phyloP scores from a whole-genome alignment of 2,113 vertebrate species.

The Cynocephalus volans region DNA sequence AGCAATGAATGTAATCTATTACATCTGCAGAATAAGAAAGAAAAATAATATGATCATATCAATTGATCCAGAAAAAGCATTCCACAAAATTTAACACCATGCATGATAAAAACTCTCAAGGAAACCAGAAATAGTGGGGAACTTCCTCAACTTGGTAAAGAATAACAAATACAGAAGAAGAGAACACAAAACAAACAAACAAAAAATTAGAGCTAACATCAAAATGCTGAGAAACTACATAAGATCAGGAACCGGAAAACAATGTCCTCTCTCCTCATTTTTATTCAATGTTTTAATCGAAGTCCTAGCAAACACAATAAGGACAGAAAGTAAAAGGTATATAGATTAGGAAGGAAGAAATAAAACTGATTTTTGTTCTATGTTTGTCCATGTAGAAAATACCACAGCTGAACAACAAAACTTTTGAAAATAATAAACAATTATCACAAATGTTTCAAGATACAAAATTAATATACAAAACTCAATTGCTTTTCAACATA shows the following conservation, averaged over 20 bases:
- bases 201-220: not conserved
- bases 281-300: too few relatives aligned
- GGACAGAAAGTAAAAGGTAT: not conserved
- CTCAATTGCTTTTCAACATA: not conserved
- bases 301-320: not conserved
- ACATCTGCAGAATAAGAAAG: not conserved
- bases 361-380: not conserved
- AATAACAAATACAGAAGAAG: not conserved
- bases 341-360: not conserved
- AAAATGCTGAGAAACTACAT: not conserved
- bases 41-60: not conserved
- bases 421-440: not conserved
- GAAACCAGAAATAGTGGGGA: not conserved
- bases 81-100: not conserved
- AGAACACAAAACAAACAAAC: not conserved
- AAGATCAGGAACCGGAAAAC: not conserved
- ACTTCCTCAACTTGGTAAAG: not conserved
- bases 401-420: not conserved
- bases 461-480: not conserved
- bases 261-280: not conserved
- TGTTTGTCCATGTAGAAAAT: not conserved
- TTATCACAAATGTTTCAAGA: not conserved
- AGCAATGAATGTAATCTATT: not conserved
- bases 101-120: not conserved
- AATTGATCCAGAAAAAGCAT: not conserved